Percentiles rank a stretch among this genome's conserved stretches.
Conservation (phyloP, 2,113 vertebrate genomes). For the Circaetus cinerascens region DNA sequence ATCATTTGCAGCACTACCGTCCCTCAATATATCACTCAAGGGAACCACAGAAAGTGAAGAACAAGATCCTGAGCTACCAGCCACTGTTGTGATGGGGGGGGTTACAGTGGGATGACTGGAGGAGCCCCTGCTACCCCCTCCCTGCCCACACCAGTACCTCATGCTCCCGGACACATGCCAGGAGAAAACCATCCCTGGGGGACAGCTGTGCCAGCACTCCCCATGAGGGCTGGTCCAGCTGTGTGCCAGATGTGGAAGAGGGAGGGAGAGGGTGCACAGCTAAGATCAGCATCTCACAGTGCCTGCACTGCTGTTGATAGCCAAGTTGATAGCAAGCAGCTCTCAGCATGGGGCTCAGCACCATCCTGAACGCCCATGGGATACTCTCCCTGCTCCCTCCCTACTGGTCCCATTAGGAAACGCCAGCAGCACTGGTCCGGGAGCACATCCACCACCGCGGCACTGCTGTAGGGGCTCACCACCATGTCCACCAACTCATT, state of each 20-base stretch:
- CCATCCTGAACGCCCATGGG: background rate
- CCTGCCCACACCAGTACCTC: too few relatives aligned
- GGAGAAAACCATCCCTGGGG: background rate
- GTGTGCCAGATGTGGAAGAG: background rate
- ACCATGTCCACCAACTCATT: background rate
- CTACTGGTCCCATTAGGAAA: too few relatives aligned
- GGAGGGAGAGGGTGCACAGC: background rate
- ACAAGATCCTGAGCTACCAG: background rate
- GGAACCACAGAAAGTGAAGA: background rate
- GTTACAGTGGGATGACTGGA: background rate
- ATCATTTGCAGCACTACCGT: too few relatives aligned
- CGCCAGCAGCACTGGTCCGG: fast-evolving
- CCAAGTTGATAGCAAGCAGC: background rate
- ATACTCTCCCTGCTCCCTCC: background rate
- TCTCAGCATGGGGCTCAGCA: background rate
- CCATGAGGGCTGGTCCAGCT: background rate
- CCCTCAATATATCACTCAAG: too few relatives aligned
- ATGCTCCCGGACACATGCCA: too few relatives aligned
- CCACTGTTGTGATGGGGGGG: background rate
- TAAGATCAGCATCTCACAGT: background rate
- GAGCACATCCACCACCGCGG: background rate
- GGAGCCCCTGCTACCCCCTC: background rate
- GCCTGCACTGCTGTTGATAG: background rate
- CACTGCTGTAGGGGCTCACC: background rate
- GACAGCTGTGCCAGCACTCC: background rate